Percentiles rank a stretch among this genome's conserved stretches.
These are phyloP conservation scores for Aphelenchoides besseyi DNA, from an alignment of 1,140 invertebrate genomes.

Conservation along the genomic window DNA sequence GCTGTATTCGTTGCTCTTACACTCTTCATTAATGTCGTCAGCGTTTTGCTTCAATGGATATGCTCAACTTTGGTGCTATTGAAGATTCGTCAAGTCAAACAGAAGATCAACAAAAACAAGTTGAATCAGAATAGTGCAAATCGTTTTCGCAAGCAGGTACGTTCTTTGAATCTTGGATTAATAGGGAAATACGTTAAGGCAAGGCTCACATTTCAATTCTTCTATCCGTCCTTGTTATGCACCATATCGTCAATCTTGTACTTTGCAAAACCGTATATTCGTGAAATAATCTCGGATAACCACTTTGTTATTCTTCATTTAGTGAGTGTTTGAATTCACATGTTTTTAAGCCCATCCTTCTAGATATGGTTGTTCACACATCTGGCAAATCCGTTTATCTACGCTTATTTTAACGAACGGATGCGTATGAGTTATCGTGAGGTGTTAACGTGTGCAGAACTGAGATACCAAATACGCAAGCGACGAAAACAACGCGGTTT, in stretches of 20 bases:
- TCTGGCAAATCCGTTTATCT: constrained; percentile 56
- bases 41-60: constrained; percentile 50
- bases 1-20: constrained; percentile 34
- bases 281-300: constrained; percentile 29
- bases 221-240: constrained; percentile 55
- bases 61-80: constrained; percentile 53
- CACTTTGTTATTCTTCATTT: constrained; percentile 55
- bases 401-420: constrained; percentile 57
- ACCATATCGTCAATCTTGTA: constrained; percentile 56
- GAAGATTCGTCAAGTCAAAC: constrained; percentile 54
- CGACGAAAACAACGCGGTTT: constrained; percentile 35
- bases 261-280: constrained; percentile 52
- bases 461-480: constrained; percentile 44
- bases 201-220: constrained; percentile 58
- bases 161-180: background rate
- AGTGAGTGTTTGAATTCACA: constrained; percentile 24
- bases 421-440: constrained; percentile 54
- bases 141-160: constrained; percentile 55
- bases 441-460: constrained; percentile 43
- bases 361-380: constrained; percentile 54
- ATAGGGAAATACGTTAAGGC: constrained; percentile 37
- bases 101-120: constrained; percentile 53
- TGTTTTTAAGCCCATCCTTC: constrained; percentile 23
- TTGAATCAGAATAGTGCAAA: constrained; percentile 57
- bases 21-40: constrained; percentile 43